Conservation (phyloP, 2,888 invertebrate species). For the Drosophila borealis region DNA sequence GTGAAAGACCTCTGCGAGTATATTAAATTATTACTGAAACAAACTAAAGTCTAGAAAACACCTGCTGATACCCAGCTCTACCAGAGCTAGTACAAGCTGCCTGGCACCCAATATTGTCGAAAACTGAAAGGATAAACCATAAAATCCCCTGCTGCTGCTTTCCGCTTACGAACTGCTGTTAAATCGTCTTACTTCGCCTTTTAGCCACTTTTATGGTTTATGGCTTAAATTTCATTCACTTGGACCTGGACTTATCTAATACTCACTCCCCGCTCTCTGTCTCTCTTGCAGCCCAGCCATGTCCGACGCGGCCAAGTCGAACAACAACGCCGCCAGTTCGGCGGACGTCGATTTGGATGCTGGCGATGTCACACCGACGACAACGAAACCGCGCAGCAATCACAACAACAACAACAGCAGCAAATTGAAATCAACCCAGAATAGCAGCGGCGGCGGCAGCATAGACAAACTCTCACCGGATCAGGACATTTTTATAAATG, state of each 20-base stretch:
- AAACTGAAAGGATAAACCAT: no score
- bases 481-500: slow-evolving; percentile 93
- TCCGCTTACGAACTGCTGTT: no score
- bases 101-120: no score
- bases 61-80: no score
- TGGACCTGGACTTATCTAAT: background rate
- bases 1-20: no score
- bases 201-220: background rate
- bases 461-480: slow-evolving; percentile 85
- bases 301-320: slow-evolving; percentile 68
- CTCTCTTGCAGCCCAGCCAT: slow-evolving; percentile 33
- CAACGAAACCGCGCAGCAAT: slow-evolving; percentile 57
- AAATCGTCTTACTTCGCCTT: no score
- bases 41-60: no score
- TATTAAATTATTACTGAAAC: no score
- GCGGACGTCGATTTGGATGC: slow-evolving; percentile 21
- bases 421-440: slow-evolving; percentile 78
- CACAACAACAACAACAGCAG: slow-evolving; percentile 70
- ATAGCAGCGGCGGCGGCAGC: slow-evolving; percentile 73
- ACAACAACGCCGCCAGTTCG: slow-evolving; percentile 62
- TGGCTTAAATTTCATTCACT: background rate
- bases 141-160: no score
- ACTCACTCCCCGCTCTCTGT: background rate
- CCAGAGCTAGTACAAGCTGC: no score
- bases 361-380: slow-evolving; percentile 27